A percentile compares a stretch with the other conserved stretches of the same genome.
Conservation (phyloP, 2,888 invertebrate genomes). For the Sinotaia quadrata region DNA sequence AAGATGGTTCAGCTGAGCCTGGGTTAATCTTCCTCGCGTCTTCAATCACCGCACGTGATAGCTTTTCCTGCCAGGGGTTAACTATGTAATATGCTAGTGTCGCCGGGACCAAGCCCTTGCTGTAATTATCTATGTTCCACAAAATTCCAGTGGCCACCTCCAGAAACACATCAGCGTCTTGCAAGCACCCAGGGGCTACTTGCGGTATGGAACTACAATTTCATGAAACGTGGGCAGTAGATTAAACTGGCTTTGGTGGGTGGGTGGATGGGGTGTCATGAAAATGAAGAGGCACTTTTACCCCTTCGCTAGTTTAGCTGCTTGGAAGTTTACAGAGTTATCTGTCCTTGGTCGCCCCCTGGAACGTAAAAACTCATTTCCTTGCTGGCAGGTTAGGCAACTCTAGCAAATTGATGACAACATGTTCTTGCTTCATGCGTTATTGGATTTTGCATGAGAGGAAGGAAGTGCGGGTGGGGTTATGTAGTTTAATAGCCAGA, state of each 20-base stretch:
- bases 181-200: neutral
- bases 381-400: constrained; percentile 18
- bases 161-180: neutral
- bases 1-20: neutral
- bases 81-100: constrained; percentile 40
- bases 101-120: constrained; percentile 16
- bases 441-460: neutral
- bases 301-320: neutral
- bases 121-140: constrained; percentile 36
- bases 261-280: neutral
- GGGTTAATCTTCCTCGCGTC: constrained; percentile 13
- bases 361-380: constrained; percentile 18
- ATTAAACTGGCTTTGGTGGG: constrained; percentile 15
- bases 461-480: neutral
- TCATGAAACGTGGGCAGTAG: constrained; percentile 7
- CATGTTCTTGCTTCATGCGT: neutral
- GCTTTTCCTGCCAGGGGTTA: constrained; percentile 32
- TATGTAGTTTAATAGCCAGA: too few relatives aligned
- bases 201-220: constrained; percentile 24
- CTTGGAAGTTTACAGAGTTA: neutral
- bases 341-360: neutral
- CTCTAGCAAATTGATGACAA: constrained; percentile 18
- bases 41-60: constrained; percentile 26
- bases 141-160: constrained; percentile 19
- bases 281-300: neutral